phyloP scores from a whole-genome alignment of 2,113 vertebrate species.

The Saccopteryx bilineata region DNA sequence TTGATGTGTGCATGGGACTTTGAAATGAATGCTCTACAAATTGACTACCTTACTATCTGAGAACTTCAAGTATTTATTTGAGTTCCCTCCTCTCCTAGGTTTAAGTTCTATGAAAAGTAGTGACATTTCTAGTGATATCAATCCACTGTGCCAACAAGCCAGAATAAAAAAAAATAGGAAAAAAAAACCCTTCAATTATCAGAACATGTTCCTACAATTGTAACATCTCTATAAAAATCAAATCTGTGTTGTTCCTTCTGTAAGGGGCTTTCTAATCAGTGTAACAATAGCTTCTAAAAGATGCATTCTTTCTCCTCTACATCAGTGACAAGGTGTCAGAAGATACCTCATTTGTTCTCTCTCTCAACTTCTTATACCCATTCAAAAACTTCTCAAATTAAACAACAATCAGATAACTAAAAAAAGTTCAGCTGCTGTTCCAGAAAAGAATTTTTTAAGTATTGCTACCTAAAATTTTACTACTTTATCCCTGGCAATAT shows the following conservation, averaged over 20 bases:
- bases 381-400: slow-evolving; percentile 44
- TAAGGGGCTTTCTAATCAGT: background rate
- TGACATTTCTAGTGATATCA: background rate
- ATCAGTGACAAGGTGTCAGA: background rate
- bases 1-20: background rate
- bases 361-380: background rate
- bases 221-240: background rate
- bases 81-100: background rate
- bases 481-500: background rate
- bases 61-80: background rate
- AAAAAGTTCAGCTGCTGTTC: background rate
- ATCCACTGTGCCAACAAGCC: background rate
- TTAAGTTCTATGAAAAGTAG: background rate
- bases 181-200: background rate
- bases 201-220: background rate
- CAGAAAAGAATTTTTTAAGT: background rate
- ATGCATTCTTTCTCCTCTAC: background rate
- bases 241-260: background rate
- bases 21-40: background rate
- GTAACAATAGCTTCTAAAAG: background rate
- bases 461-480: background rate
- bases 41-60: background rate
- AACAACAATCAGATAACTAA: background rate
- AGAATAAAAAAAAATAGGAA: background rate
- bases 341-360: background rate